These are phyloP conservation scores for Aricia artaxerxes DNA, from an alignment of 2,888 invertebrate species.

Conservation along the genomic window DNA sequence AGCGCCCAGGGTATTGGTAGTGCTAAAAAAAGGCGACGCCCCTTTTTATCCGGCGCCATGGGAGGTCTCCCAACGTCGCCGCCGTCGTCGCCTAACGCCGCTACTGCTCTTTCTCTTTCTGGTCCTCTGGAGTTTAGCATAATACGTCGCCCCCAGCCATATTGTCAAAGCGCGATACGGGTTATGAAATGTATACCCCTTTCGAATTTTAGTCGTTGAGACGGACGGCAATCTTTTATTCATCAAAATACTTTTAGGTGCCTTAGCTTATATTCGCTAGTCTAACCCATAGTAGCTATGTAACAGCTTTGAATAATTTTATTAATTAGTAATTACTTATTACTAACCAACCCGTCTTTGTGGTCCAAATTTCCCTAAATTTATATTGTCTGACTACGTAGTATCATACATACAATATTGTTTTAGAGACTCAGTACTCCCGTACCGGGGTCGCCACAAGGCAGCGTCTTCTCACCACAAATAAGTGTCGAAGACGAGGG, in stretches of 20 bases:
- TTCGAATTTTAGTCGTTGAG: too few relatives aligned
- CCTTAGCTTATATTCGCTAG: not conserved
- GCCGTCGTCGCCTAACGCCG: too few relatives aligned
- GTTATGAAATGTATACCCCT: too few relatives aligned
- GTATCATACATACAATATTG: slow-evolving; percentile 19
- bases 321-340: not conserved
- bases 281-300: not conserved
- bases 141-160: too few relatives aligned
- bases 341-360: not conserved
- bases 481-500: slow-evolving; percentile 73
- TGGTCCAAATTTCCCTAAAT: not conserved
- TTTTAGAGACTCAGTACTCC: slow-evolving; percentile 73
- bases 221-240: not conserved
- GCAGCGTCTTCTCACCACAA: slow-evolving; percentile 69
- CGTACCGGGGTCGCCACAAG: slow-evolving; percentile 71
- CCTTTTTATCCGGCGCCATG: too few relatives aligned
- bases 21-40: too few relatives aligned
- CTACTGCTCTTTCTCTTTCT: too few relatives aligned
- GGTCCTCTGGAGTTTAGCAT: too few relatives aligned
- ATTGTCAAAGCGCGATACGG: too few relatives aligned
- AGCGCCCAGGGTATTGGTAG: too few relatives aligned
- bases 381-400: not conserved
- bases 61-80: too few relatives aligned
- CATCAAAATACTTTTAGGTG: not conserved
- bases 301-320: not conserved